phyloP scores from a whole-genome alignment of 2,888 invertebrate species.

The Oscheius sp. region DNA sequence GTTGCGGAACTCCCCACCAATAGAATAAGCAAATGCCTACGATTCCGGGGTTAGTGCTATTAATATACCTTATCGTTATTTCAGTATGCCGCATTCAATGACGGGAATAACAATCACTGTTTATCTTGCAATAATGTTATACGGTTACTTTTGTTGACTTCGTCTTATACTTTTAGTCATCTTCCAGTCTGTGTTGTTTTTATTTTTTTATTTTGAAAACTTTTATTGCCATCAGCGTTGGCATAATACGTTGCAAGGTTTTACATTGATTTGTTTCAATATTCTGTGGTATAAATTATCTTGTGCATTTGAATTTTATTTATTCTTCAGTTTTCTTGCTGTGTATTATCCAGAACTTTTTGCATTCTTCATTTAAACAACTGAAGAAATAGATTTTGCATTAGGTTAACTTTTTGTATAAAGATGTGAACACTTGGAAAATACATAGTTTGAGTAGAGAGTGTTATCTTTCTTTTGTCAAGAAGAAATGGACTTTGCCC shows the following conservation, averaged over 20 bases:
- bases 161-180: not conserved
- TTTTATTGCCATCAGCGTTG: not conserved
- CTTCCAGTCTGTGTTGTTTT: not conserved
- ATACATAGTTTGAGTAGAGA: not conserved
- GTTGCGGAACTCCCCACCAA: slow-evolving; percentile 14
- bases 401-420: not conserved
- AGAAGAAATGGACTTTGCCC: slow-evolving; percentile 14
- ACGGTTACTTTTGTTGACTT: slow-evolving; percentile 7
- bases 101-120: slow-evolving; percentile 12
- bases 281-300: not conserved
- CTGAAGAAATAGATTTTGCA: too few relatives aligned
- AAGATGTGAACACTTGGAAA: not conserved
- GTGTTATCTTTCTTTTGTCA: not conserved
- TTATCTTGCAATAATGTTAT: slow-evolving; percentile 18
- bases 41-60: slow-evolving; percentile 4
- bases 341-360: too few relatives aligned
- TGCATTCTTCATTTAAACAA: too few relatives aligned
- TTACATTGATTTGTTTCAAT: not conserved
- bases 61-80: not conserved
- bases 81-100: slow-evolving; percentile 15
- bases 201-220: not conserved
- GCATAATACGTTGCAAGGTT: slow-evolving; percentile 9
- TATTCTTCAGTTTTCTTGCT: too few relatives aligned
- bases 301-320: not conserved
- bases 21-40: slow-evolving; percentile 1